These are phyloP conservation scores for Cheilinus undulatus DNA, from an alignment of 2,113 vertebrate genomes.

Conservation along the genomic window DNA sequence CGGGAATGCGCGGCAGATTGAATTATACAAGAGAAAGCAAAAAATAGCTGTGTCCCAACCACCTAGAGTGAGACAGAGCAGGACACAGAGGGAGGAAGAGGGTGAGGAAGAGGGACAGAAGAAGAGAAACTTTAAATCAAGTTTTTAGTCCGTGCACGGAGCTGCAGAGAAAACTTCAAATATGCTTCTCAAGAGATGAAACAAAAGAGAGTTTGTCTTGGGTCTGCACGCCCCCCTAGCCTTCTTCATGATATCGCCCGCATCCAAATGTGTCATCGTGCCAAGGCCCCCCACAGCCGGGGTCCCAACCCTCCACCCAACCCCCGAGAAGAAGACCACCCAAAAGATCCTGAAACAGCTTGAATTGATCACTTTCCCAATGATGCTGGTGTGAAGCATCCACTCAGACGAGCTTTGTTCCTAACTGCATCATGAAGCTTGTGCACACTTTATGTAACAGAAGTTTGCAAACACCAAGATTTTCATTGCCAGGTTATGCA, in stretches of 20 bases:
- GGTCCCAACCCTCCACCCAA: slow-evolving; percentile 62
- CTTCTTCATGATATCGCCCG: slow-evolving; percentile 47
- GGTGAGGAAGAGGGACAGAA: slow-evolving; percentile 18
- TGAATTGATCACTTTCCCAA: slow-evolving; percentile 26
- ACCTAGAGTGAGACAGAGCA: slow-evolving; percentile 39
- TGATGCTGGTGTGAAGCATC: slow-evolving; percentile 3
- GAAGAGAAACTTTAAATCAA: slow-evolving; percentile 13
- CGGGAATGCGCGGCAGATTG: slow-evolving; percentile 68
- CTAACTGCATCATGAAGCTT: neutral
- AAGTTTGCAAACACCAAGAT: neutral
- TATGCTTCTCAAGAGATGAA: neutral
- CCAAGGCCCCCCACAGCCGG: slow-evolving; percentile 65
- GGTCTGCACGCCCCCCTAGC: slow-evolving; percentile 21
- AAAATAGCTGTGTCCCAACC: slow-evolving; percentile 71
- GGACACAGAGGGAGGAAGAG: slow-evolving; percentile 34
- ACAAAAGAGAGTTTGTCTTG: slow-evolving; percentile 26
- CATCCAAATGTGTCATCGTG: slow-evolving; percentile 63
- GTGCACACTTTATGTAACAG: neutral
- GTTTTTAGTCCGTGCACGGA: neutral
- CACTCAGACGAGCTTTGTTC: neutral
- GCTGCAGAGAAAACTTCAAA: slow-evolving; percentile 11
- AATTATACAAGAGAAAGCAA: slow-evolving; percentile 78
- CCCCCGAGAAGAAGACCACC: slow-evolving; percentile 77
- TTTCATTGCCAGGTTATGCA: neutral
- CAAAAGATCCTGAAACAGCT: slow-evolving; percentile 50